Percentiles rank a stretch among this genome's conserved stretches.
Evolutionary conservation across 1,140 invertebrate species (phyloP).

Genomic region (Oncopeltus fasciatus): DNA sequence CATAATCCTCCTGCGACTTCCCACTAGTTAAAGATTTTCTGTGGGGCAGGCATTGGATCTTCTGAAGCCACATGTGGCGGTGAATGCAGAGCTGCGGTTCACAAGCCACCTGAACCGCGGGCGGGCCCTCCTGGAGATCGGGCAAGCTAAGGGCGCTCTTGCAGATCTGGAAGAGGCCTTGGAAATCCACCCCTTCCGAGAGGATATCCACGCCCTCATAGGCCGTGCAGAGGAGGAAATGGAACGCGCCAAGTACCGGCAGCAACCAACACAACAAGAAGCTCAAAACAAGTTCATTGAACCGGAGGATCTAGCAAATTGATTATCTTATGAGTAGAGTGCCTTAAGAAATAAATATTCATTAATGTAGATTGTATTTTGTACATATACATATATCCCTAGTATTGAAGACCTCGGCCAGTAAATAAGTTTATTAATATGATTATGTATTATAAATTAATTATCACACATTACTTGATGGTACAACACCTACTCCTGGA

Average conservation of each 20-base stretch:
- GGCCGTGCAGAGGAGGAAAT: not conserved
- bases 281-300: not conserved
- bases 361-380: too few species aligned
- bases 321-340: too few species aligned
- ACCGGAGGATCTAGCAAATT: constrained; percentile 8
- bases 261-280: not conserved
- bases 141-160: not conserved
- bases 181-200: not conserved
- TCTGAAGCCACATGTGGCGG: constrained; percentile 9
- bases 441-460: too few species aligned
- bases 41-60: constrained; percentile 6
- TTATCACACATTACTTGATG: too few species aligned
- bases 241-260: not conserved
- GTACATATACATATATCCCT: too few species aligned
- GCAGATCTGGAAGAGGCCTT: constrained; percentile 10
- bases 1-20: too few species aligned
- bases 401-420: too few species aligned
- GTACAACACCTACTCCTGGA: too few species aligned
- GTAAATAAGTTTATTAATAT: too few species aligned
- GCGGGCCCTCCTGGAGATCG: constrained; percentile 7
- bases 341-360: too few species aligned
- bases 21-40: too few species aligned
- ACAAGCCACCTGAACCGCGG: constrained; percentile 11
- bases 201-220: constrained; percentile 2
- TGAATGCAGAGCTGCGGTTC: constrained; percentile 15